These are phyloP conservation scores for Pectinophora gossypiella DNA, from an alignment of 1,140 invertebrate species.

Conservation along the genomic window DNA sequence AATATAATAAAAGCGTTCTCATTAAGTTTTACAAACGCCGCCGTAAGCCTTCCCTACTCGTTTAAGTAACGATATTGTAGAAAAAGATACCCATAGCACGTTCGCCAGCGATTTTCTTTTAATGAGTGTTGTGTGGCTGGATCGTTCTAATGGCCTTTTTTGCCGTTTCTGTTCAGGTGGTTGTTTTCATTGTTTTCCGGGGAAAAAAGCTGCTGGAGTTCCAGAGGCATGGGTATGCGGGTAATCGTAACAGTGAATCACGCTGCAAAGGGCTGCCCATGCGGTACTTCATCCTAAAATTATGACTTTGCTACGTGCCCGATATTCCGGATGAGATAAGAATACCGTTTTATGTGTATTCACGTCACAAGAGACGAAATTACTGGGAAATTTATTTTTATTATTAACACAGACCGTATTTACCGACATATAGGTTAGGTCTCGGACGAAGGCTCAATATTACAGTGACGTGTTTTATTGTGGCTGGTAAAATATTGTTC, in stretches of 20 bases:
- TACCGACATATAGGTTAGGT: too few species aligned
- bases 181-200: conserved; percentile 21
- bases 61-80: not conserved
- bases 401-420: too few species aligned
- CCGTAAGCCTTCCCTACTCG: too few species aligned
- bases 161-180: conserved; percentile 31
- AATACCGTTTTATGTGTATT: conserved; percentile 7
- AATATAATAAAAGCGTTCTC: too few species aligned
- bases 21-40: too few species aligned
- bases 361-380: conserved; percentile 4
- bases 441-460: too few species aligned
- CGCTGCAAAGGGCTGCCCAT: conserved; percentile 4
- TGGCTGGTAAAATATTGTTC: too few species aligned
- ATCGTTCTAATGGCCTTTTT: conserved; percentile 25
- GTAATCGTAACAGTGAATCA: conserved; percentile 9
- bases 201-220: conserved; percentile 14
- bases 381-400: not conserved
- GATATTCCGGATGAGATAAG: conserved; percentile 11
- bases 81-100: not conserved
- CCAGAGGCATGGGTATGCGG: too few species aligned
- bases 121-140: not conserved
- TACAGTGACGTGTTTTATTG: too few species aligned
- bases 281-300: conserved; percentile 12
- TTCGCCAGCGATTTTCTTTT: not conserved
- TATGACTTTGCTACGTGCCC: conserved; percentile 12